phyloP scores from a whole-genome alignment of 2,113 vertebrate genomes.

The Oryzias celebensis region DNA sequence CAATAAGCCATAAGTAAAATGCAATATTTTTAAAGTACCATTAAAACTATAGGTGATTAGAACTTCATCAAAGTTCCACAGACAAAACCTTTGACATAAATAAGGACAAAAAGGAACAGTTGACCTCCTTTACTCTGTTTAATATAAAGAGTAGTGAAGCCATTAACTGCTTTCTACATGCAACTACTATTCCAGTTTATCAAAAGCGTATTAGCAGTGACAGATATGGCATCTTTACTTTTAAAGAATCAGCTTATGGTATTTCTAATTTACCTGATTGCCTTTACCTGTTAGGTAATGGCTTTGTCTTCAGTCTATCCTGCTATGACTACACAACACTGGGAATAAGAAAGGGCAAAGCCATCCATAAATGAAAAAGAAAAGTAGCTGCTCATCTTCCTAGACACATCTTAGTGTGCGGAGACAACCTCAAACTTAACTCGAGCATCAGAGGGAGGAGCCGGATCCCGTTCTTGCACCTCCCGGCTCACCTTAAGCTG shows the following conservation, averaged over 20 bases:
- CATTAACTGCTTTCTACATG: too few species aligned
- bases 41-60: constrained; percentile 8
- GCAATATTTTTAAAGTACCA: constrained; percentile 30
- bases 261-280: constrained; percentile 20
- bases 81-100: background rate
- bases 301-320: background rate
- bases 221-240: background rate
- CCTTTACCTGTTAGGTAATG: constrained; percentile 19
- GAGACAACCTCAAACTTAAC: constrained; percentile 9
- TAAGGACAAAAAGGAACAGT: background rate
- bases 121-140: background rate
- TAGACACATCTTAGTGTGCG: constrained; percentile 5
- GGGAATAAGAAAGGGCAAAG: background rate
- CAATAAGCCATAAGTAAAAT: too few species aligned
- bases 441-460: constrained; percentile 6
- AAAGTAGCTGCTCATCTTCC: background rate
- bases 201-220: constrained; percentile 2
- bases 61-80: too few species aligned
- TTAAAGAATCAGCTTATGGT: constrained; percentile 10
- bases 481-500: constrained; percentile 48
- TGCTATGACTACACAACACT: background rate
- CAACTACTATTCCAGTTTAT: too few species aligned
- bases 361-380: background rate
- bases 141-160: too few species aligned
- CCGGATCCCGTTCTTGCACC: constrained; percentile 39